Evolutionary conservation across 2,888 invertebrate genomes (phyloP).

Genomic region (Cataglyphis rosenhaueri): DNA sequence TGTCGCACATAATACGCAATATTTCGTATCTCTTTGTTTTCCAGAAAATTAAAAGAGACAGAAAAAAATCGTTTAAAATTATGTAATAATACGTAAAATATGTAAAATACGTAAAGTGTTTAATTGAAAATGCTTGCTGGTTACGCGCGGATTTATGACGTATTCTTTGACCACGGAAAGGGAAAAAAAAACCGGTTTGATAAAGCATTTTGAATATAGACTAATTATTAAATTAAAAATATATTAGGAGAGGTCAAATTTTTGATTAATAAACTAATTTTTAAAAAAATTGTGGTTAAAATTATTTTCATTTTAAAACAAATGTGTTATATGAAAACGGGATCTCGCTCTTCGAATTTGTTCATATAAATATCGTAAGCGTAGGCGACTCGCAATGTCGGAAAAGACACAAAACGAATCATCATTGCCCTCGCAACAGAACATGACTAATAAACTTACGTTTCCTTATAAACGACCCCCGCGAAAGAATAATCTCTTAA

Average conservation of each 20-base stretch:
- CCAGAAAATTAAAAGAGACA: background rate
- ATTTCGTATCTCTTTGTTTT: background rate
- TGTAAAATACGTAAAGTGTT: background rate
- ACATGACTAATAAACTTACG: slow-evolving; percentile 70
- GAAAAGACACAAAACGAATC: slow-evolving; percentile 59
- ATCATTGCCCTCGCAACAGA: slow-evolving; percentile 56
- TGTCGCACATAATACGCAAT: background rate
- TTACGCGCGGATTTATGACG: background rate
- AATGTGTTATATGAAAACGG: slow-evolving; percentile 10
- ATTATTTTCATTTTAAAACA: slow-evolving; percentile 20
- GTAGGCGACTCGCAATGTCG: slow-evolving; percentile 57
- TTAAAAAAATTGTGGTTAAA: background rate
- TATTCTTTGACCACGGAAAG: background rate
- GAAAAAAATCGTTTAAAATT: background rate
- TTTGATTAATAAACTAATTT: background rate
- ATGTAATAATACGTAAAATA: no score
- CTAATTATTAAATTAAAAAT: background rate
- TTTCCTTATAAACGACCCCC: slow-evolving; percentile 68
- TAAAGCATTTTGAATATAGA: background rate
- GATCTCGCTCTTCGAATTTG: slow-evolving; percentile 25
- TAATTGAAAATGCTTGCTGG: background rate
- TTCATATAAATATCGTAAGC: slow-evolving; percentile 49
- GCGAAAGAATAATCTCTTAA: slow-evolving; percentile 45
- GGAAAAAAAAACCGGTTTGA: background rate
- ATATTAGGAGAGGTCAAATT: background rate